Percentiles rank a stretch among this genome's conserved stretches.
Conservation (phyloP, 2,888 invertebrate genomes). For the Cylindroiulus punctatus region DNA sequence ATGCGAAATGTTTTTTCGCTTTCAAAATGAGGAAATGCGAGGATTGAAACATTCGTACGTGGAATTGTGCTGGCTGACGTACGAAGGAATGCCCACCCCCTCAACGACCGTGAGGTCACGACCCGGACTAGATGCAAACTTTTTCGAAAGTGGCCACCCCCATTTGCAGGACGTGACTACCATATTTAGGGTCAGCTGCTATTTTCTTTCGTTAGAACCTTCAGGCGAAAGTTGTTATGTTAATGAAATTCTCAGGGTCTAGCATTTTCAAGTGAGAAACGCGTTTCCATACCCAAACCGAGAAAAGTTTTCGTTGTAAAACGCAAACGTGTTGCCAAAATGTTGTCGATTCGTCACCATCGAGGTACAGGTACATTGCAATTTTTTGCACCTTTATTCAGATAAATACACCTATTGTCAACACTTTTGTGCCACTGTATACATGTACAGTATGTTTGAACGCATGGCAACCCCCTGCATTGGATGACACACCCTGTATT, state of each 20-base stretch:
- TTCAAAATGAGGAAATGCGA: not conserved
- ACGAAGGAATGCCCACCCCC: slow-evolving; percentile 31
- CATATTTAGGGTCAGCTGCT: slow-evolving; percentile 40
- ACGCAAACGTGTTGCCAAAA: no score
- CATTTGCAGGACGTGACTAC: slow-evolving; percentile 36
- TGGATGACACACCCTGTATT: no score
- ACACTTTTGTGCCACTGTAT: no score
- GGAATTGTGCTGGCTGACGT: slow-evolving; percentile 11
- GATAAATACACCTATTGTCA: no score
- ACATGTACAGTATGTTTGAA: no score
- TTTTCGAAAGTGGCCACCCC: slow-evolving; percentile 36
- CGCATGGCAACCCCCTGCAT: no score
- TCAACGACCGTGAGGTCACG: slow-evolving; percentile 33
- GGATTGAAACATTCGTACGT: slow-evolving; percentile 10
- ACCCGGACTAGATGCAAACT: slow-evolving; percentile 9
- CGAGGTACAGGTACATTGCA: no score
- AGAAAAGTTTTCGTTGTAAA: no score
- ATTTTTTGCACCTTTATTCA: no score
- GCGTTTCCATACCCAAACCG: no score
- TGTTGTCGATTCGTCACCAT: no score
- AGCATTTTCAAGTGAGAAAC: no score
- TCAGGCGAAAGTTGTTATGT: not conserved
- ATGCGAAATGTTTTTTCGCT: not conserved
- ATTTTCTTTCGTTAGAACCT: not conserved
- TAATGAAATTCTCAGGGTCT: slow-evolving; percentile 45